phyloP scores from a whole-genome alignment of 1,140 invertebrate genomes.

The Hirudo medicinalis region DNA sequence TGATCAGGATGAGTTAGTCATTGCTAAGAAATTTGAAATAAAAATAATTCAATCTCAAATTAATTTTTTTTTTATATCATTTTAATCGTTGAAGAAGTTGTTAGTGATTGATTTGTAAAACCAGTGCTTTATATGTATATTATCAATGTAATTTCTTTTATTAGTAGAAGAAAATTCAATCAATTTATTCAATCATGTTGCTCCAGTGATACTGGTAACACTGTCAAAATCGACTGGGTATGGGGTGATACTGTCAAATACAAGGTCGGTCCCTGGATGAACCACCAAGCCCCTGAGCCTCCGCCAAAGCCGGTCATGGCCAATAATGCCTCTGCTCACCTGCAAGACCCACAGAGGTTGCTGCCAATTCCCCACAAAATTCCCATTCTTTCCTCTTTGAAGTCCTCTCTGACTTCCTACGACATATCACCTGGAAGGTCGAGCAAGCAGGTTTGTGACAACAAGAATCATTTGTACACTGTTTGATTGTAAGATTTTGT shows the following conservation, averaged over 20 bases:
- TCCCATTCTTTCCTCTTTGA: no score
- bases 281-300: neutral
- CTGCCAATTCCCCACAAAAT: no score
- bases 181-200: neutral
- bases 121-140: neutral
- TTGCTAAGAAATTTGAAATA: neutral
- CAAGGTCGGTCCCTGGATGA: constrained; percentile 12
- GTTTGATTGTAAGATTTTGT: no score
- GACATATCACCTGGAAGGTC: no score
- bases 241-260: constrained; percentile 9
- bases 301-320: no score
- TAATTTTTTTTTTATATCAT: neutral
- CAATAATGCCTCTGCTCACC: neutral
- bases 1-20: neutral
- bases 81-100: neutral
- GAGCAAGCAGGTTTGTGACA: no score
- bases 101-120: neutral
- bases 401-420: no score
- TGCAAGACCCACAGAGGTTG: neutral
- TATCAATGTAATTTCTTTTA: neutral
- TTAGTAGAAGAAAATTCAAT: neutral
- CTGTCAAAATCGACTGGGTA: neutral
- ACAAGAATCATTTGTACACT: no score
- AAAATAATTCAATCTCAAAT: neutral
- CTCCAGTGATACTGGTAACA: neutral